A percentile compares a stretch with the other conserved stretches of the same genome.
Conservation (phyloP, 2,797 vertebrate genomes). For the Chromobotia macracanthus region DNA sequence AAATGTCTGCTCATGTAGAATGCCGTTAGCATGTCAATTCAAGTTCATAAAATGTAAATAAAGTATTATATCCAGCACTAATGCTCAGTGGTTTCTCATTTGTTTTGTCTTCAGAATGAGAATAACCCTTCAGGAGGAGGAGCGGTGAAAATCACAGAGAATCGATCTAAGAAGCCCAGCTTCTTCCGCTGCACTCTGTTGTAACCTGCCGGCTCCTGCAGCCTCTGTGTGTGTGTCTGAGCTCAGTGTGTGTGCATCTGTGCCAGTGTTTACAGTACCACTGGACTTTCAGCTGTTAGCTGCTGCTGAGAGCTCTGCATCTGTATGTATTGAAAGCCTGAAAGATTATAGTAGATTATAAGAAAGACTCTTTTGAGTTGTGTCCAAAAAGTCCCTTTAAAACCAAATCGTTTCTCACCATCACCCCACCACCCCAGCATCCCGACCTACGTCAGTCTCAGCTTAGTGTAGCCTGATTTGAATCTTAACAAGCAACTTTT, state of each 20-base stretch:
- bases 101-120: constrained; percentile 80
- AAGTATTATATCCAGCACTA: background rate
- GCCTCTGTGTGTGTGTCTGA: background rate
- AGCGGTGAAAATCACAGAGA: constrained; percentile 94
- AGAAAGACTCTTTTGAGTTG: constrained; percentile 10
- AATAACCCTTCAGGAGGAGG: constrained; percentile 84
- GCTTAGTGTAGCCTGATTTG: background rate
- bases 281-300: constrained; percentile 75
- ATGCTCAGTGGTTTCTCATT: constrained; percentile 19
- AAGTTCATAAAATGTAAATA: background rate
- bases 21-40: background rate
- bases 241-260: background rate
- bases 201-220: constrained; percentile 67
- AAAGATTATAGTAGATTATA: constrained; percentile 38
- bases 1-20: constrained; percentile 20
- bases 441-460: background rate
- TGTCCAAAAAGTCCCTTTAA: constrained; percentile 17
- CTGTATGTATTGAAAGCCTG: constrained; percentile 5
- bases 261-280: constrained; percentile 75
- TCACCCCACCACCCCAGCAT: background rate
- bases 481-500: background rate
- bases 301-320: constrained; percentile 80
- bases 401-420: constrained; percentile 18
- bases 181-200: constrained; percentile 88
- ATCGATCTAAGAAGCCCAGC: constrained; percentile 87